Evolutionary conservation across 2,888 invertebrate species (phyloP), one percentile per base, ranked within the genome.

Genomic region (Epinotia ramella): DNA sequence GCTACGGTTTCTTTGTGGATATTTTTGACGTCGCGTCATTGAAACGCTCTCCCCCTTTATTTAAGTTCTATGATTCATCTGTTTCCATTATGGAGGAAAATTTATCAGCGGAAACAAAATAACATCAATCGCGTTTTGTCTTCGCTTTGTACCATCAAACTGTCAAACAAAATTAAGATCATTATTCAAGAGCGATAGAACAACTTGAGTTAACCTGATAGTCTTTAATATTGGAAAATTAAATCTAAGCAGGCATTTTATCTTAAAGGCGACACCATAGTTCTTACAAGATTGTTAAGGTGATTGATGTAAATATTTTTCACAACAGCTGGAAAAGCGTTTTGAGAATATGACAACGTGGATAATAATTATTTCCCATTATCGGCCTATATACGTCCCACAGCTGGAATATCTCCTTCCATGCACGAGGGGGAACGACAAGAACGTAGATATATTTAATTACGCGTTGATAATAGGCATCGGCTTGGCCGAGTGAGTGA

Each of bases 91-190:
- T 18, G 65, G 46, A 46, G 24, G 53, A 56, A 70, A 74, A 53
- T 65, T 24, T 70, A 40, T n/a, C 64, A 46, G 33, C 33, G 49
- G 53, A 57, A 70, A 59, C 69, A 74, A 71, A 74, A 75, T 64
- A 70, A 70, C 65, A 75, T 75, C 65, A 59, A 70, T 69, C 66
- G 60, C 49, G 60, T 44, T 72, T 72, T 67, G 72, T 67, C 66
- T 76, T 76, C 33, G 46, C 62, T 20, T 69, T 62, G 28, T 33
- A 56, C 71, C 57, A 67, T 76, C 62, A 72, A 72, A 72, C 76
- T 67, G 72, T 76, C 76, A 33, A 76, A 76, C 56, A 46, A 72
- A 76, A 72, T 76, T 76, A 76, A 76, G 72, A 67, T 66, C 62
- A 76, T 76, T 71, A 71, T 60, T 76, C 66, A 76, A 46, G 33